Conservation (phyloP, 2,888 invertebrate genomes). For the Alitta virens region DNA sequence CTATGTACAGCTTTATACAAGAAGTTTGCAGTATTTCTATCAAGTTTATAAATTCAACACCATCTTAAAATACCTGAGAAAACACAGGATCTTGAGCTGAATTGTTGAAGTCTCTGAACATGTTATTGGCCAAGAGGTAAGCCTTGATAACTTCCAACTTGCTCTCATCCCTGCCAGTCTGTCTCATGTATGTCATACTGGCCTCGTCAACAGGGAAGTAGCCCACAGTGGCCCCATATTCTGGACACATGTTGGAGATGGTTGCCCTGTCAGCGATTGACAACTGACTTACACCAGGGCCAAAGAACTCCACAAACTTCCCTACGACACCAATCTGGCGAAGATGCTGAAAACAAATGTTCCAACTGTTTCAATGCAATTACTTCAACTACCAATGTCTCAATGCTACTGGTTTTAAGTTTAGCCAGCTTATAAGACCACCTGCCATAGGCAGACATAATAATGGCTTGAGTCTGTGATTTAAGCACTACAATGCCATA, state of each 20-base stretch:
- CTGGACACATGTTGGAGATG: constrained; percentile 98
- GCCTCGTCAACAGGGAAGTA: constrained; percentile 86
- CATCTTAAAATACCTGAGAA: constrained; percentile 62
- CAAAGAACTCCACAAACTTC: constrained; percentile 98
- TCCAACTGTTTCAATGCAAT: too few relatives aligned
- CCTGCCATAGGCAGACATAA: too few relatives aligned
- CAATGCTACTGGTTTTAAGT: too few relatives aligned
- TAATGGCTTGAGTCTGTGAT: too few relatives aligned
- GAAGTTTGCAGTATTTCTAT: too few relatives aligned
- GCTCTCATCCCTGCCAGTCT: constrained; percentile 80
- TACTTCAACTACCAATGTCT: too few relatives aligned
- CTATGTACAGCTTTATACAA: too few relatives aligned
- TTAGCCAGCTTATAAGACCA: too few relatives aligned
- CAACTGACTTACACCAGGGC: constrained; percentile 83
- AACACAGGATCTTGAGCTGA: constrained; percentile 77
- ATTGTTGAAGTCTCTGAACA: constrained; percentile 80
- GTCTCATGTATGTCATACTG: constrained; percentile 78
- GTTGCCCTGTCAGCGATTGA: constrained; percentile 97
- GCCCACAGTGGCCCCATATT: constrained; percentile 95
- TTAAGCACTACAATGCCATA: too few relatives aligned
- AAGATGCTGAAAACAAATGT: constrained; percentile 73
- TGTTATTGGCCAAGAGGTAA: constrained; percentile 77
- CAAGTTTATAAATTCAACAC: too few relatives aligned
- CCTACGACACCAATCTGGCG: constrained; percentile 94
- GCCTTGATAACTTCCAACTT: constrained; percentile 71